Evolutionary conservation across 2,797 vertebrate genomes (phyloP), one percentile per base, ranked within the genome.

Genomic region (Typhlichthys eigenmanni): DNA sequence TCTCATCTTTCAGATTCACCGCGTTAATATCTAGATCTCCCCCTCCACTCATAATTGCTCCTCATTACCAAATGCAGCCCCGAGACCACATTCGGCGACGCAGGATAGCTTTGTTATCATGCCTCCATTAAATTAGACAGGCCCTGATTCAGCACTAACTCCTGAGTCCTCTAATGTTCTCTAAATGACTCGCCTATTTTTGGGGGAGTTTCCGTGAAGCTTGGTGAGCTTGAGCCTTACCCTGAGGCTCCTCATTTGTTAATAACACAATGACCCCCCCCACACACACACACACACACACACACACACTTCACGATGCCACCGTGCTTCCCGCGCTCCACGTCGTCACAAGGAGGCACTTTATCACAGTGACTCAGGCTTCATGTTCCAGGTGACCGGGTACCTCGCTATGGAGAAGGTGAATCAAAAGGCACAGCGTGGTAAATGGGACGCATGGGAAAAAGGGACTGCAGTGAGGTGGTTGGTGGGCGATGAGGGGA

Each of bases 341-440:
- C 32, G 19, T 45, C 5, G 63, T 38, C 13, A 43, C 2, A 17
- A 66, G 19, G 53, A 47, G 51, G 3, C 9, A 2, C 29, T 70
- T 32, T 38, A 55, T 61, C 49, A 16, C 19, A 34, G 55, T 38
- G 61, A 58, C 46, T 47, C n/a, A 57, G 70, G 17, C 32, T 48
- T 65, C 68, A 64, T 49, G 45, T 59, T 34, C 11, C 48, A 3
- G 48, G 59, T 51, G 9, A 10, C 50, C 5, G 50, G 61, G 32
- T 9, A 38, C 34, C 34, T 52, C 46, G 14, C 55, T 48, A 64
- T 49, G 53, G 17, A 52, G 55, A 46, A 71, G 64, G 58, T 62
- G 59, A 71, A 63, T 61, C 63, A 54, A 75, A 74, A 74, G 66
- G 45, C 56, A 13, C 29, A 50, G 19, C 12, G 12, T 43, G 51